phyloP scores from a whole-genome alignment of 2,113 vertebrate species.

The Macrotis lagotis region DNA sequence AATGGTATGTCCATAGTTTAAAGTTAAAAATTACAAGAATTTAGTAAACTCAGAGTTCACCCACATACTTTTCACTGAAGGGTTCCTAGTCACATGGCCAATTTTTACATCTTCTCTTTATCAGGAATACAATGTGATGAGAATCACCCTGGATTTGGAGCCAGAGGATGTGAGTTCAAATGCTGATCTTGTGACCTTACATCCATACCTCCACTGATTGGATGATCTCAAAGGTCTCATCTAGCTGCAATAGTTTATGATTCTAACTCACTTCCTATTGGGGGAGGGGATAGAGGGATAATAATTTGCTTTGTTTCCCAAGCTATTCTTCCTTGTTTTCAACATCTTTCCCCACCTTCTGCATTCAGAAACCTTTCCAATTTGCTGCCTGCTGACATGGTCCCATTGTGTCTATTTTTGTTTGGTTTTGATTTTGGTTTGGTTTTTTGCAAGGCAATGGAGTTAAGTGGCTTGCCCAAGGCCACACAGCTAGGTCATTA shows the following conservation, averaged over 20 bases:
- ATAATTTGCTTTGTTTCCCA: neutral
- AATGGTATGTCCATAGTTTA: neutral
- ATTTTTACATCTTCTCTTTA: neutral
- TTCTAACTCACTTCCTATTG: too few relatives aligned
- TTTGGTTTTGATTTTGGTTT: too few relatives aligned
- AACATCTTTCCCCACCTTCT: neutral
- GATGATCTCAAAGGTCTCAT: neutral
- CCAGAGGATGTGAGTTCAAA: neutral
- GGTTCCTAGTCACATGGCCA: neutral
- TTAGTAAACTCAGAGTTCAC: neutral
- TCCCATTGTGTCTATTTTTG: neutral
- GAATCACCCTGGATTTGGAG: neutral
- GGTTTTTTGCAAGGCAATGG: too few relatives aligned
- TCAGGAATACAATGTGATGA: neutral
- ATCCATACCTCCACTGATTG: neutral
- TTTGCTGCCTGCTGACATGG: neutral
- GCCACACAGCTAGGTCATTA: too few relatives aligned
- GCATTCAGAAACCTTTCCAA: too few relatives aligned
- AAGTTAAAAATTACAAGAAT: slow-evolving; percentile 35
- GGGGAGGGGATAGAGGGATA: too few relatives aligned
- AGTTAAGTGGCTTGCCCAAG: too few relatives aligned
- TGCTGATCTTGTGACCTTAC: neutral
- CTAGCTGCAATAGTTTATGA: too few relatives aligned
- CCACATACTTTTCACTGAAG: neutral
- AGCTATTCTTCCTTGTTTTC: neutral